Evolutionary conservation across 2,113 vertebrate genomes (phyloP).

Genomic region (Upupa epops): DNA sequence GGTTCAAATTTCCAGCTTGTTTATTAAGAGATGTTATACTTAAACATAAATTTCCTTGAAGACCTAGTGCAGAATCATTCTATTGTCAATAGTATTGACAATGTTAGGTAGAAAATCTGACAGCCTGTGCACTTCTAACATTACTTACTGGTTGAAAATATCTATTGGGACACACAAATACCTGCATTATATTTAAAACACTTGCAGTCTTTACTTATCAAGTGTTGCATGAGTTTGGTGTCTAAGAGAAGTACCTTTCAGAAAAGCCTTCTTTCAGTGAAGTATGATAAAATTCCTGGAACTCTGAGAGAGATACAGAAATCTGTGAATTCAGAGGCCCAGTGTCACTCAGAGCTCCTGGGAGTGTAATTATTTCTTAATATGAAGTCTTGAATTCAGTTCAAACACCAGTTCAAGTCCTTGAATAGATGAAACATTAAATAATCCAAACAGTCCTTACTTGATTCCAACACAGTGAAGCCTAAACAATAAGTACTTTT

Average conservation of each 20-base stretch:
- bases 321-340: not conserved
- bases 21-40: not conserved
- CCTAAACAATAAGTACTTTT: not conserved
- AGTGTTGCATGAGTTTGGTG: not conserved
- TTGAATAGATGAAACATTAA: not conserved
- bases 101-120: not conserved
- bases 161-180: not conserved
- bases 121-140: not conserved
- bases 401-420: not conserved
- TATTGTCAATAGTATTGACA: not conserved
- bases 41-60: constrained; percentile 1
- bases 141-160: not conserved
- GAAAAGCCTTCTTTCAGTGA: not conserved
- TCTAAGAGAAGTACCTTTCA: not conserved
- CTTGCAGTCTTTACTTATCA: not conserved
- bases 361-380: not conserved
- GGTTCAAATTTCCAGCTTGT: not conserved
- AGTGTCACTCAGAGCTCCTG: not conserved
- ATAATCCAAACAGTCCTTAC: not conserved
- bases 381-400: not conserved
- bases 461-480: not conserved
- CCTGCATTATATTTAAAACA: not conserved
- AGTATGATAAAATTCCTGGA: not conserved
- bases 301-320: not conserved
- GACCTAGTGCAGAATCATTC: not conserved